phyloP scores from a whole-genome alignment of 2,797 vertebrate species.

The Sebastes minor region DNA sequence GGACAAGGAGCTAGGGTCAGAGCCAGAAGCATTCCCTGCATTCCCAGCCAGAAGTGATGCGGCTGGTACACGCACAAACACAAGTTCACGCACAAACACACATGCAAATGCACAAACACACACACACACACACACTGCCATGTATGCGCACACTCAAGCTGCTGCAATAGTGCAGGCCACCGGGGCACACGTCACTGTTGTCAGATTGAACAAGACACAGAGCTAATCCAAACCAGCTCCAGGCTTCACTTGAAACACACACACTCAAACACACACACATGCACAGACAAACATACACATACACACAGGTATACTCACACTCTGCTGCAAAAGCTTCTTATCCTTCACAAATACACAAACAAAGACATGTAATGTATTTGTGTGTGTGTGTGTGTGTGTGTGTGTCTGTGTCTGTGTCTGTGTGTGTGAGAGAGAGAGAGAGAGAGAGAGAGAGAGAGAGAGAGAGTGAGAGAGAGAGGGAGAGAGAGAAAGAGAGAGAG shows the following conservation, averaged over 20 bases:
- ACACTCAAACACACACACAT: conserved; percentile 11
- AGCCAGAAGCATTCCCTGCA: conserved; percentile 84
- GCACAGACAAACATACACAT: not conserved
- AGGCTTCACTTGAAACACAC: conserved; percentile 48
- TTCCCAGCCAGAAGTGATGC: conserved; percentile 76
- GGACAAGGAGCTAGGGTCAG: conserved; percentile 59
- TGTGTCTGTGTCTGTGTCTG: not conserved
- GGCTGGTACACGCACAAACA: conserved; percentile 51
- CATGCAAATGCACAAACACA: not conserved
- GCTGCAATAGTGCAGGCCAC: conserved; percentile 64
- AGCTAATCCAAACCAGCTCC: conserved; percentile 77
- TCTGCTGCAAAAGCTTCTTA: conserved; percentile 28
- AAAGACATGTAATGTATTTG: conserved; percentile 44
- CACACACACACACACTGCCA: not conserved
- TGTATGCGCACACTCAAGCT: conserved; percentile 18
- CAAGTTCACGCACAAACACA: conserved; percentile 15
- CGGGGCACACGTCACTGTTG: conserved; percentile 77
- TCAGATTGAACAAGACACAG: conserved; percentile 79
- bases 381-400: conserved; percentile 1
- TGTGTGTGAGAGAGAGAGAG: not conserved
- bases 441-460: conserved; percentile 24
- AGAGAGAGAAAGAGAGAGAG: conserved; percentile 42
- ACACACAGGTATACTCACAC: conserved; percentile 30
- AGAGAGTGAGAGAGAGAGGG: conserved; percentile 43
- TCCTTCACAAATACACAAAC: conserved; percentile 49